Evolutionary conservation across 2,113 vertebrate species (phyloP), one percentile per base, ranked within the genome.

Genomic region (Neodon shergylaensis): DNA sequence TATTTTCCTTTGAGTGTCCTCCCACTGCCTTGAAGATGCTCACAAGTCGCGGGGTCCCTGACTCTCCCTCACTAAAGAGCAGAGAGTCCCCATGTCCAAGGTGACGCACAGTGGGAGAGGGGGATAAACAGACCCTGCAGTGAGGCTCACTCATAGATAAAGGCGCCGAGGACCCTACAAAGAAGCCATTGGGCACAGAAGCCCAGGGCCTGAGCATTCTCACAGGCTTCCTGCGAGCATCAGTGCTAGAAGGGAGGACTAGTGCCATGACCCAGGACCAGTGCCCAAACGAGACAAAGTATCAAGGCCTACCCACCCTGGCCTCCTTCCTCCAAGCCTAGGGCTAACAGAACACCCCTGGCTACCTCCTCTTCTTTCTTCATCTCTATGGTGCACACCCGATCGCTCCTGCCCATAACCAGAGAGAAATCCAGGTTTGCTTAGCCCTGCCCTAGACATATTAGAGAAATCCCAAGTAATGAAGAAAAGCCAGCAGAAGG

Each of bases 1-100:
- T 47, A 76, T 19, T 84, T 86, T 77, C 72, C 83, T 61, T 88
- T 89, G 42, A n/a, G 58, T 79, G 91, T 83, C 73, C 85, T 88
- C 52, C 65, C 22, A 74, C 16, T 88, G 92, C 68, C 70, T 95
- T 84, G 19, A 81, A 93, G 65, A 77, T 16, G 58, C 63, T 58
- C 49, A 9, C 13, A 92, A 77, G 82, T 82, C 7, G 36, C 47
- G 44, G 91, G 94, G 74, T 63, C 65, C 28, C 52, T 77, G 82
- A 28, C 61, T 87, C 77, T 74, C 63, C 44, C 31, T 77, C 87
- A 14, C 63, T 28, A 16, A 85, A 72, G n/a, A 74, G 42, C 24
- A 81, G 47, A 78, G 13, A 81, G 82, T 63, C 42, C 87, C 92
- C 44, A 70, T 63, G 86, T 68, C 31, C 77, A 63, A 70, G 74